These are phyloP conservation scores for Mylabris phalerata DNA, from an alignment of 1,140 invertebrate species.

Conservation along the genomic window DNA sequence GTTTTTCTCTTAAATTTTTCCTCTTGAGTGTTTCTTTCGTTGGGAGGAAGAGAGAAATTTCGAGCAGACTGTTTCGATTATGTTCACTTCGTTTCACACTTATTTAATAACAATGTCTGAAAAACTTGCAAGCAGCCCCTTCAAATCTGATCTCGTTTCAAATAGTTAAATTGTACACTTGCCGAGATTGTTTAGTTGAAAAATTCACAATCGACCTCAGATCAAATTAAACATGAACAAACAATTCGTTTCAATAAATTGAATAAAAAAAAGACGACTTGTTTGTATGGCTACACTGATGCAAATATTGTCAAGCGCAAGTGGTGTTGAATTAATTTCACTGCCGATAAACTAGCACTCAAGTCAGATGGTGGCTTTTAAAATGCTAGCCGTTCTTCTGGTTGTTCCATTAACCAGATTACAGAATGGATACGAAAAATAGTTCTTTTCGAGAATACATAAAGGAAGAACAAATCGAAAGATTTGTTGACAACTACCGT, in stretches of 20 bases:
- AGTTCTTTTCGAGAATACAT: too few relatives aligned
- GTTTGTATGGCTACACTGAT: too few relatives aligned
- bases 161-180: slow-evolving; percentile 6
- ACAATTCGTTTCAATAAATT: too few relatives aligned
- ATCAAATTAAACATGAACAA: too few relatives aligned
- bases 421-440: slow-evolving; percentile 3
- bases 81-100: slow-evolving; percentile 30
- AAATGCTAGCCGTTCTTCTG: slow-evolving; percentile 3
- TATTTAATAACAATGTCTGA: slow-evolving; percentile 31
- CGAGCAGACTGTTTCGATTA: slow-evolving; percentile 30
- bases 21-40: too few relatives aligned
- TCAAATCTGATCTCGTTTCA: slow-evolving; percentile 13
- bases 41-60: slow-evolving; percentile 12
- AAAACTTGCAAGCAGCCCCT: slow-evolving; percentile 19
- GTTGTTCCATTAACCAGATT: slow-evolving; percentile 23
- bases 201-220: too few relatives aligned
- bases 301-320: background rate
- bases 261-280: too few relatives aligned
- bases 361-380: slow-evolving; percentile 22
- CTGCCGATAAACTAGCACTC: slow-evolving; percentile 21
- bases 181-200: background rate
- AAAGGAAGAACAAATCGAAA: too few relatives aligned
- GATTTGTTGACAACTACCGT: too few relatives aligned
- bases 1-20: too few relatives aligned
- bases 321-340: slow-evolving; percentile 7